phyloP scores from a whole-genome alignment of 2,888 invertebrate species.

The Pandemis corylana region DNA sequence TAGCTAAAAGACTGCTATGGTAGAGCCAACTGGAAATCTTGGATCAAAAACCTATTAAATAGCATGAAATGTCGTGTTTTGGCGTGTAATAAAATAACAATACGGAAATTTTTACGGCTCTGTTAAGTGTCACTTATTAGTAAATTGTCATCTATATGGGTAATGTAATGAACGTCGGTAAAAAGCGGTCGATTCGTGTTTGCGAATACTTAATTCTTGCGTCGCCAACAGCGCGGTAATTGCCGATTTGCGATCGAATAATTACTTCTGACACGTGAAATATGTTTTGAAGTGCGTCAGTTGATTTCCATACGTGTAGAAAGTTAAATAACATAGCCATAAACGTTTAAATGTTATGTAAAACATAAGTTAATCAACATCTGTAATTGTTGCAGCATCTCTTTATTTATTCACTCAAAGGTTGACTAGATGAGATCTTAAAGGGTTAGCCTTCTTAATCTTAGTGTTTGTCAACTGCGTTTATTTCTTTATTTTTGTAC shows the following conservation, averaged over 20 bases:
- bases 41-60: neutral
- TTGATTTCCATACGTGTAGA: neutral
- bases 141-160: slow-evolving; percentile 38
- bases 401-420: too few relatives aligned
- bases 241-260: slow-evolving; percentile 33
- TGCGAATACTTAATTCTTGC: slow-evolving; percentile 33
- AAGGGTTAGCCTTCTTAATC: too few relatives aligned
- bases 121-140: slow-evolving; percentile 20
- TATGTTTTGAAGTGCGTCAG: neutral
- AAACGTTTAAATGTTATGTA: too few relatives aligned
- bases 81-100: neutral
- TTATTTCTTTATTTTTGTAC: too few relatives aligned
- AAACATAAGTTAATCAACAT: too few relatives aligned
- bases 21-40: too few relatives aligned
- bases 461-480: too few relatives aligned
- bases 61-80: neutral
- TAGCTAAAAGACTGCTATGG: too few relatives aligned
- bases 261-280: slow-evolving; percentile 28
- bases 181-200: slow-evolving; percentile 32
- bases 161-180: slow-evolving; percentile 32
- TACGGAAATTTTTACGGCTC: neutral
- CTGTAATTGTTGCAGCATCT: too few relatives aligned
- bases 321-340: neutral
- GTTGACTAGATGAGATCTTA: too few relatives aligned
- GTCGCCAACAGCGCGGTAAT: slow-evolving; percentile 36